Evolutionary conservation across 2,113 vertebrate genomes (phyloP), one percentile per base, ranked within the genome.

Genomic region (Antennarius striatus): DNA sequence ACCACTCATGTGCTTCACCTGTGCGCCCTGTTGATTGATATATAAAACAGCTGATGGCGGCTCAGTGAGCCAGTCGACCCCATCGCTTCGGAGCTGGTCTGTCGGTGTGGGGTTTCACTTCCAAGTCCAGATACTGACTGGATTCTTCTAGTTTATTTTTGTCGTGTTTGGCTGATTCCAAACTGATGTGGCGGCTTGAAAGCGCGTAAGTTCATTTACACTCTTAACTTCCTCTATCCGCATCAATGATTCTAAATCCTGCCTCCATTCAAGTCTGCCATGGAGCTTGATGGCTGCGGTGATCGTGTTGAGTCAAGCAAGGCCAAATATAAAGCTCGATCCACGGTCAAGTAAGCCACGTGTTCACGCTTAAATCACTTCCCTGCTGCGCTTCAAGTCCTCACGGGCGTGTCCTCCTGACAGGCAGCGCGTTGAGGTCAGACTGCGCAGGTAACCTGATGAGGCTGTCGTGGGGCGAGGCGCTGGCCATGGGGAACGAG

Each of bases 371-470:
- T 4, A 51, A 36, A 5, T 11, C 1, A 5, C 13, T 46, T 17
- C 10, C 1, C 2, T 14, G 5, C 42, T 1, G 52, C 12, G 4
- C 11, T 48, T 22, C 15, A 16, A 1, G 3, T 15, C 8, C n/a
- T 82, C 10, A 80, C 1, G 1, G 16, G 1, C 0, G 0, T 16
- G 29, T 53, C 29, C 4, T 61, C 13, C 30, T 0, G 29, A 28
- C 72, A 92, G 91, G 56, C 73, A 70, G 67, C 55, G 86, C 79
- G 30, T 65, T 92, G 40, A 81, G 3, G 63, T 15, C 78, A 0
- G 88, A 91, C 39, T 93, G 93, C 77, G 40, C 73, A 6, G 92
- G 85, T 12, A 91, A 85, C 62, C 55, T 90, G 7, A 82, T 92
- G 85, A 88, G 81, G 55, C 62, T 93, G n/a, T 85, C 77, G 0